Percentiles rank a stretch among this genome's conserved stretches.
Evolutionary conservation across 2,113 vertebrate species (phyloP).

Genomic region (Python bivittatus): DNA sequence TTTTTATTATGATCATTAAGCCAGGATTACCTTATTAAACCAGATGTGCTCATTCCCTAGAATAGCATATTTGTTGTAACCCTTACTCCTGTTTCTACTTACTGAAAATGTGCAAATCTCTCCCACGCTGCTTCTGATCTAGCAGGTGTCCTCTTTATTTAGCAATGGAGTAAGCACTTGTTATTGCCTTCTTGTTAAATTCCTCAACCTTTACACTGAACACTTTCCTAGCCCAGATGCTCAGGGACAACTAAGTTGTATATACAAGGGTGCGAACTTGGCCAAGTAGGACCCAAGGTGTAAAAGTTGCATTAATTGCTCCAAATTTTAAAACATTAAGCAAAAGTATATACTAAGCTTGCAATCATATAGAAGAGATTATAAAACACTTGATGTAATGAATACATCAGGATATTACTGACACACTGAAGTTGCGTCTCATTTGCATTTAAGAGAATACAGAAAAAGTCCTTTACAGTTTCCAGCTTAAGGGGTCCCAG

Average conservation of each 20-base stretch:
- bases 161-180: neutral
- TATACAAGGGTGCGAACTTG: neutral
- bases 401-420: neutral
- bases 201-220: neutral
- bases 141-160: neutral
- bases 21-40: too few species aligned
- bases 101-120: too few species aligned
- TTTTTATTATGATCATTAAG: too few species aligned
- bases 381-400: neutral
- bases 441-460: neutral
- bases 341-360: neutral
- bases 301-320: neutral
- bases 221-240: neutral
- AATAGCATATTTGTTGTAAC: neutral
- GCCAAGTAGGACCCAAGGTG: neutral
- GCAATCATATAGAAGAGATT: neutral
- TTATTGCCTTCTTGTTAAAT: neutral
- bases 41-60: neutral
- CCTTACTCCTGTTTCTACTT: neutral
- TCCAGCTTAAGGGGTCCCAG: neutral
- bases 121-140: neutral
- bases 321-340: neutral
- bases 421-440: neutral
- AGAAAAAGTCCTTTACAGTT: neutral
- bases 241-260: neutral